phyloP scores from a whole-genome alignment of 1,140 invertebrate species.

The Bombus waltoni region DNA sequence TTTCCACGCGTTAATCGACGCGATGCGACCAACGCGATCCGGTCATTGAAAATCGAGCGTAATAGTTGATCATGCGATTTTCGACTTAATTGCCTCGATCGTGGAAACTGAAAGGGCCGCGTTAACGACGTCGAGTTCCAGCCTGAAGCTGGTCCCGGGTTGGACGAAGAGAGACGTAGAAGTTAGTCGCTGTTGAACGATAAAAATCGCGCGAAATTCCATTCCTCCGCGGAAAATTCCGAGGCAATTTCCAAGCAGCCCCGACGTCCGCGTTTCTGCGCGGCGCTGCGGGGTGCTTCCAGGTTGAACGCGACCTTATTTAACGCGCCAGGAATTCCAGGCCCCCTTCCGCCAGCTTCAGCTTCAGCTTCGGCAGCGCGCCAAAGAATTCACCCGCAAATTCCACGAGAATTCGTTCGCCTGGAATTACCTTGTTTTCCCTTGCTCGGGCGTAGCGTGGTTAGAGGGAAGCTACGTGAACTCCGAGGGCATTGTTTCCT shows the following conservation, averaged over 20 bases:
- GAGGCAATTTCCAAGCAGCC: constrained; percentile 25
- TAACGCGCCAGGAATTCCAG: constrained; percentile 59
- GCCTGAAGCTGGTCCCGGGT: neutral
- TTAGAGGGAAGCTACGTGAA: neutral
- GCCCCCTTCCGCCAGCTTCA: constrained; percentile 1
- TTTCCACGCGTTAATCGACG: neutral
- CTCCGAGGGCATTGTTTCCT: neutral
- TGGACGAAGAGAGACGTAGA: neutral
- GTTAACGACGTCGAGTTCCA: constrained; percentile 34
- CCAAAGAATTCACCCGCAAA: constrained; percentile 54
- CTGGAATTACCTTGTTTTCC: constrained; percentile 30
- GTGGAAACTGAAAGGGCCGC: neutral
- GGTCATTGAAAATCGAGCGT: neutral
- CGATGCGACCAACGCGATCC: no score
- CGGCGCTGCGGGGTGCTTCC: constrained; percentile 37
- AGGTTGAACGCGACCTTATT: constrained; percentile 57
- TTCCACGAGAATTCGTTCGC: constrained; percentile 54
- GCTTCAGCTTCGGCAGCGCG: constrained; percentile 27
- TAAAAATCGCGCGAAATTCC: constrained; percentile 43
- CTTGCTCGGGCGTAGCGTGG: neutral
- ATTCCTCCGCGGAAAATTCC: constrained; percentile 41
- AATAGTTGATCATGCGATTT: constrained; percentile 2
- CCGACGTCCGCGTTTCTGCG: constrained; percentile 27
- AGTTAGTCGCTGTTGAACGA: neutral
- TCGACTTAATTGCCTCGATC: neutral